These are phyloP conservation scores for Elephantulus edwardii DNA, from an alignment of 2,113 vertebrate species.

Conservation along the genomic window DNA sequence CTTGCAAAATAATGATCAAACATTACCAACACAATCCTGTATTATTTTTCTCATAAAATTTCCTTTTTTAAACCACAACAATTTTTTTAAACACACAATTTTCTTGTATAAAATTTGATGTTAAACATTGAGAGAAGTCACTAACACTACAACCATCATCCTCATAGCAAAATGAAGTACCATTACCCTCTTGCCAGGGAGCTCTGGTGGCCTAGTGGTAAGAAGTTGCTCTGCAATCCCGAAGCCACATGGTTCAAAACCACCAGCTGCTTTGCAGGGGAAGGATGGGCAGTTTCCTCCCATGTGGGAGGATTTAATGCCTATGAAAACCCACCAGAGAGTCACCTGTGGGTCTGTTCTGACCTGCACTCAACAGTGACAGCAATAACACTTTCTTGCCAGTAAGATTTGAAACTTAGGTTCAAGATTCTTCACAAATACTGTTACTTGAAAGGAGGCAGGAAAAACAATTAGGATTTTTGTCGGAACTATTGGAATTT, in stretches of 20 bases:
- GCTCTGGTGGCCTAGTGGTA: too few relatives aligned
- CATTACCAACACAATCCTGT: neutral
- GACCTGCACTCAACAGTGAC: too few relatives aligned
- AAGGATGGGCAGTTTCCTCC: too few relatives aligned
- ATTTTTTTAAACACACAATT: neutral
- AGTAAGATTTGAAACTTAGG: neutral
- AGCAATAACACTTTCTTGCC: too few relatives aligned
- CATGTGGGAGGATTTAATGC: too few relatives aligned
- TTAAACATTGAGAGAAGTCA: neutral
- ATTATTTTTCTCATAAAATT: conserved; percentile 30
- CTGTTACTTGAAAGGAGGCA: conserved; percentile 8
- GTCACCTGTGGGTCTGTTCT: too few relatives aligned
- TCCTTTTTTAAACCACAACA: conserved; percentile 31
- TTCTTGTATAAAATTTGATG: neutral
- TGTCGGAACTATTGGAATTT: neutral
- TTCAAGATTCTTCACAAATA: conserved; percentile 34
- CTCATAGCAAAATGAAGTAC: neutral
- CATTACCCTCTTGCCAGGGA: neutral
- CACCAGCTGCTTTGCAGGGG: too few relatives aligned
- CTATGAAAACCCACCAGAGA: too few relatives aligned
- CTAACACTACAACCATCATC: neutral
- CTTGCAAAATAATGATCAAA: conserved; percentile 33
- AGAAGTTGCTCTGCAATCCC: too few relatives aligned
- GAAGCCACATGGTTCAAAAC: too few relatives aligned
- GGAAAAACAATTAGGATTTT: conserved; percentile 23